A percentile compares a stretch with the other conserved stretches of the same genome.
phyloP scores from a whole-genome alignment of 2,113 vertebrate genomes.

The Semnornis frantzii region DNA sequence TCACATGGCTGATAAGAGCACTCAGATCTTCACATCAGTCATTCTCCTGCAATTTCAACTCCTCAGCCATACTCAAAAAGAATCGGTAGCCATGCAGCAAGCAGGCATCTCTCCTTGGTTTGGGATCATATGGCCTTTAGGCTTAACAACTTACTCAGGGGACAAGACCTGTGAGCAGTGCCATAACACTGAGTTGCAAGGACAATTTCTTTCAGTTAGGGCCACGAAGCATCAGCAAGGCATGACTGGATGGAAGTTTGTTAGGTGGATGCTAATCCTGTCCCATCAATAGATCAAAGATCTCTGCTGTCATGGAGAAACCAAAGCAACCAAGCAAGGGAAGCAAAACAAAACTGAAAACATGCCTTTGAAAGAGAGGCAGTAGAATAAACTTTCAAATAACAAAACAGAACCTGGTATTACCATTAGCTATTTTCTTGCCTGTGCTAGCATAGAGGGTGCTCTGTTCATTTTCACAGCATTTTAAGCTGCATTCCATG shows the following conservation, averaged over 20 bases:
- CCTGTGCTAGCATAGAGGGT: background rate
- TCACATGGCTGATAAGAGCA: background rate
- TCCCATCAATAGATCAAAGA: background rate
- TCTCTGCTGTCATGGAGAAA: background rate
- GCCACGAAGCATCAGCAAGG: background rate
- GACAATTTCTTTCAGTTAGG: background rate
- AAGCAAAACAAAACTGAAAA: background rate
- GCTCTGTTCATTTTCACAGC: background rate
- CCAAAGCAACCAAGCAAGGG: background rate
- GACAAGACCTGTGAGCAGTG: background rate
- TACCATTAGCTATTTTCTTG: background rate
- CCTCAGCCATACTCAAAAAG: background rate
- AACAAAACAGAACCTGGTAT: background rate
- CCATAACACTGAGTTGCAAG: background rate
- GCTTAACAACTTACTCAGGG: background rate
- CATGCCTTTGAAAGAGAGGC: background rate
- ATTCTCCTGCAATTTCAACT: background rate
- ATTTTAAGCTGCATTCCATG: background rate
- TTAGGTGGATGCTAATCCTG: background rate
- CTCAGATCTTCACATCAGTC: background rate
- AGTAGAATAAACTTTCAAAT: background rate
- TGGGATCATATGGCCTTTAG: fast-evolving
- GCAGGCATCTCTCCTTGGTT: background rate
- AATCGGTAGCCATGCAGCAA: background rate
- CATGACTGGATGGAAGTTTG: background rate